Evolutionary conservation across 2,888 invertebrate species (phyloP).

Genomic region (Andrena bucephala): DNA sequence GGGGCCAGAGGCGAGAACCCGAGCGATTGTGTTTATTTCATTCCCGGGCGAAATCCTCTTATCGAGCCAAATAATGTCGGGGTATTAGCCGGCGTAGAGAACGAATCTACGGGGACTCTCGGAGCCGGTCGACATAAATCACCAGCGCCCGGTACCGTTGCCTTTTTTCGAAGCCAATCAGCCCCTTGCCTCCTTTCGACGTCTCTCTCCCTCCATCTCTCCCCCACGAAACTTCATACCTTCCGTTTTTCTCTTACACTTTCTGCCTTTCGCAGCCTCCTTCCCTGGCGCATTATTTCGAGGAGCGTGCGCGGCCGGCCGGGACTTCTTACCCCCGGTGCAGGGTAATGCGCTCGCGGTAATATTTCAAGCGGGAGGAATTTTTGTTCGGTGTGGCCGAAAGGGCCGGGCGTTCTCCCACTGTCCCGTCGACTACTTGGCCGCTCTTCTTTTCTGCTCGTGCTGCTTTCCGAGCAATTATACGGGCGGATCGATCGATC

Average conservation of each 20-base stretch:
- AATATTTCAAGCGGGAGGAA: constrained; percentile 80
- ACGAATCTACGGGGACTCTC: constrained; percentile 73
- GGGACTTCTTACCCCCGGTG: constrained; percentile 69
- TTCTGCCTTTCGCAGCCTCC: constrained; percentile 25
- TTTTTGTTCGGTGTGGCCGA: constrained; percentile 67
- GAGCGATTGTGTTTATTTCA: constrained; percentile 76
- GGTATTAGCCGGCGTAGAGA: constrained; percentile 75
- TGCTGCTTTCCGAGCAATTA: constrained; percentile 65
- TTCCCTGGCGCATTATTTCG: constrained; percentile 42
- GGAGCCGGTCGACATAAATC: constrained; percentile 81
- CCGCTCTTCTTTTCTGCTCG: constrained; percentile 26
- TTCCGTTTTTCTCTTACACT: constrained; percentile 28
- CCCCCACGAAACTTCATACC: background rate
- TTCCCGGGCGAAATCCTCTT: constrained; percentile 76
- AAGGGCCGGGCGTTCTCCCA: constrained; percentile 50
- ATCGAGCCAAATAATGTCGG: constrained; percentile 75
- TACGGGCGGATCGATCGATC: constrained; percentile 67
- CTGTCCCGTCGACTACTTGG: background rate
- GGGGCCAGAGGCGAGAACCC: constrained; percentile 44
- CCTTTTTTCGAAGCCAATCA: constrained; percentile 83
- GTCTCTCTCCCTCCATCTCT: constrained; percentile 20
- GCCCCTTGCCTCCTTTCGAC: constrained; percentile 66
- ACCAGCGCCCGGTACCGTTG: constrained; percentile 73
- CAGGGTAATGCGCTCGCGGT: constrained; percentile 75
- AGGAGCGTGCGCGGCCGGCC: constrained; percentile 33